Evolutionary conservation across 1,140 invertebrate species (phyloP).

Genomic region (Copidosoma floridanum): DNA sequence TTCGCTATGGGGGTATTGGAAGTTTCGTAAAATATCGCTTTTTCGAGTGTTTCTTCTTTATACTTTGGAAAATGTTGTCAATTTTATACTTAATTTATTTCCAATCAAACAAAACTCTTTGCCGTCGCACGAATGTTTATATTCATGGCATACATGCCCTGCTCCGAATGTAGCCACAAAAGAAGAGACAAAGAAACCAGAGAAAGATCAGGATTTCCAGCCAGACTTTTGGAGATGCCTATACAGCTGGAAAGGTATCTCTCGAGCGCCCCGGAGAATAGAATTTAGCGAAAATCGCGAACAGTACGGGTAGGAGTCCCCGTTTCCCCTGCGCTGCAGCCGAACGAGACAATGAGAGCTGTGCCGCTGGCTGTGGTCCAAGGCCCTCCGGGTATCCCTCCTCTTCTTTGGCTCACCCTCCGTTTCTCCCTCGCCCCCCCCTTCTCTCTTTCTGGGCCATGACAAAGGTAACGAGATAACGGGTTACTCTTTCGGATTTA

Average conservation of each 20-base stretch:
- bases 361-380: conserved; percentile 12
- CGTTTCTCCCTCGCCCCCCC: background rate
- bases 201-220: background rate
- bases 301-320: background rate
- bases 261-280: too few relatives aligned
- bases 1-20: too few relatives aligned
- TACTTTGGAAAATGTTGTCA: too few relatives aligned
- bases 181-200: too few relatives aligned
- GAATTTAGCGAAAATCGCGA: conserved; percentile 12
- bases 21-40: too few relatives aligned
- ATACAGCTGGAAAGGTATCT: too few relatives aligned
- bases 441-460: conserved; percentile 6
- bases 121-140: too few relatives aligned
- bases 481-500: conserved; percentile 38
- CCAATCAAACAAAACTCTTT: too few relatives aligned
- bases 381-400: background rate
- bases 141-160: too few relatives aligned
- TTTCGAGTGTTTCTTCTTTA: too few relatives aligned
- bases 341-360: conserved; percentile 15
- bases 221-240: background rate
- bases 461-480: conserved; percentile 37
- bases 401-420: background rate
- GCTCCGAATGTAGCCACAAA: too few relatives aligned
- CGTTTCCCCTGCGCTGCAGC: background rate
- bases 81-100: too few relatives aligned